These are phyloP conservation scores for Sardinella longiceps DNA, from an alignment of 2,797 vertebrate species.

Conservation along the genomic window DNA sequence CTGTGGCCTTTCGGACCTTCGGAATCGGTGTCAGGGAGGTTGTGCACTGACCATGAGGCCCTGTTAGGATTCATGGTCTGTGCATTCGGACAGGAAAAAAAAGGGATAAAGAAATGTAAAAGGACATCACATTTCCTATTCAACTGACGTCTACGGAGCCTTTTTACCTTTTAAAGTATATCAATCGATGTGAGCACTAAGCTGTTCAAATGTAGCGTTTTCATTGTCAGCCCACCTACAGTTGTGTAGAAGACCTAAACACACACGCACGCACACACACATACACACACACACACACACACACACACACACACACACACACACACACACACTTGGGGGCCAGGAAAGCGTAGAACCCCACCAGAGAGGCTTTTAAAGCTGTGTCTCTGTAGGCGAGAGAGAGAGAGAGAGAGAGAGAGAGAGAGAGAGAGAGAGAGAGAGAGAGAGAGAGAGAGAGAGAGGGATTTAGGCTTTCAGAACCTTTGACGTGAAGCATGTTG, in stretches of 20 bases:
- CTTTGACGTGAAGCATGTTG: conserved; percentile 3
- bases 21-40: not conserved
- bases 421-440: not conserved
- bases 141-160: no score
- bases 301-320: not conserved
- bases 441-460: not conserved
- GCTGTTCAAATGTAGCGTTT: no score
- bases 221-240: no score
- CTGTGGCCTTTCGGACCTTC: not conserved
- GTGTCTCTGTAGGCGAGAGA: no score
- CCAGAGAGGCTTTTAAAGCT: not conserved
- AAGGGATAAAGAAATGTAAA: no score
- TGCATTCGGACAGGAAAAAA: not conserved
- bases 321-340: not conserved
- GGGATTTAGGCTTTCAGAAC: not conserved
- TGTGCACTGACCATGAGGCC: not conserved
- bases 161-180: no score
- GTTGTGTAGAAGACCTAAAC: not conserved
- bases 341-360: not conserved
- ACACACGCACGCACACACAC: not conserved
- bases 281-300: not conserved
- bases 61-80: not conserved
- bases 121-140: no score
- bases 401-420: not conserved
- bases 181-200: no score